Percentiles rank a stretch among this genome's conserved stretches.
phyloP scores from a whole-genome alignment of 1,140 invertebrate species.

The Drosophila asahinai region DNA sequence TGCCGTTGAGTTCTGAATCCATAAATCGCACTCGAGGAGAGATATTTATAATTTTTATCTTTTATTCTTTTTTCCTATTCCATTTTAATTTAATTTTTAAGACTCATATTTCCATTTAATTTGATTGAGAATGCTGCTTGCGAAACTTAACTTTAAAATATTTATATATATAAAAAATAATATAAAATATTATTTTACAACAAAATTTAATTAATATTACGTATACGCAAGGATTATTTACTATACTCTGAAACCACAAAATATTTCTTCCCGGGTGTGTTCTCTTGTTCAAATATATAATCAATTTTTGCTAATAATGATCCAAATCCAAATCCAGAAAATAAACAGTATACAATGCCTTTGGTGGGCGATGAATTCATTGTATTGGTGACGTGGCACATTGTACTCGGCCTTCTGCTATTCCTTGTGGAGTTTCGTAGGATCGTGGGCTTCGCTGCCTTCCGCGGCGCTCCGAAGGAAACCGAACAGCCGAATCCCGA shows the following conservation, averaged over 20 bases:
- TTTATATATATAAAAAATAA: too few species aligned
- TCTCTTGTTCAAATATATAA: background rate
- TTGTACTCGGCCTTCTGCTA: background rate
- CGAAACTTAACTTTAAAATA: too few species aligned
- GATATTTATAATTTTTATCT: background rate
- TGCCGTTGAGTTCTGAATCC: conserved; percentile 51
- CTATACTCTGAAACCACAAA: too few species aligned
- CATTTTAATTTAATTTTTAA: too few species aligned
- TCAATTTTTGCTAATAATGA: background rate
- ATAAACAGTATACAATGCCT: background rate
- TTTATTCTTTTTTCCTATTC: too few species aligned
- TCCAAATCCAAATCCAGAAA: background rate
- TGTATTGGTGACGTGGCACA: background rate
- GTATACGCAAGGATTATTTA: too few species aligned
- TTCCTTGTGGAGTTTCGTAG: conserved; percentile 5
- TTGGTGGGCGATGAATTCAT: background rate
- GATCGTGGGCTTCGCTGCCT: conserved; percentile 10
- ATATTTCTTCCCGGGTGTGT: background rate
- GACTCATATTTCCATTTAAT: too few species aligned
- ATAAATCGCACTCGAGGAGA: background rate
- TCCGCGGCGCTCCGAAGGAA: background rate
- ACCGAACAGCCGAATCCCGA: rapidly evolving
- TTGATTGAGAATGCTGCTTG: too few species aligned
- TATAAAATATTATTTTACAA: too few species aligned
- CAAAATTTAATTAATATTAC: too few species aligned